Base-by-base conservation (phyloP, 1,140 invertebrate genomes). In the Drosophila parvula region DNA sequence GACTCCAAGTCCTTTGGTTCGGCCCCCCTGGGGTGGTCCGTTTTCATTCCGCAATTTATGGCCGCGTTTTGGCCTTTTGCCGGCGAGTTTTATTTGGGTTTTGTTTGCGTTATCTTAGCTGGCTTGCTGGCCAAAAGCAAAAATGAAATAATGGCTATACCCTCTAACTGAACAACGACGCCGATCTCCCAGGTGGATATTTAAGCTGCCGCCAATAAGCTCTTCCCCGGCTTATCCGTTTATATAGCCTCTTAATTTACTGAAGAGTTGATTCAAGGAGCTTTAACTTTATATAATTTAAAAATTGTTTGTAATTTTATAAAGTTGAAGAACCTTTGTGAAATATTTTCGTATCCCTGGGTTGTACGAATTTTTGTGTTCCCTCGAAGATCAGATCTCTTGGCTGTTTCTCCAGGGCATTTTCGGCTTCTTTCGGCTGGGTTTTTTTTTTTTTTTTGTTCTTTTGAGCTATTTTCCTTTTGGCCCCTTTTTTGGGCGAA, bases 1-100 rank as follows among this genome's bases (percentile, higher is more conserved):
- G 9, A 30, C 14, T 51, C n/a, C 11, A 6, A 36, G 45, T 51
- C 71, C 47, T 58, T 75, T 57, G 30, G 45, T 22, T 30, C 40
- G 50, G 48, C 41, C 57, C 74, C 68, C 74, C 27, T 14, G 51
- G 30, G 51, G 64, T 53, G 7, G 28, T 40, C 18, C 79, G 69
- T 58, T 78, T 85, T 81, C 69, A 81, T 62, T 64, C 60, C 69
- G 61, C 68, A 85, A 85, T 85, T 85, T 85, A 85, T 85, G 79
- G 69, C 67, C 79, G 82, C 74, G 74, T 56, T 76, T 83, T 86
- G 81, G 78, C 82, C 81, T 86, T 78, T 85, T 86, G 78, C 73
- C 74, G 47, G 51, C 12, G 55, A 68, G 70, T 78, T 80, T 80
- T 38, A 60, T 50, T 48, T 16, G 28, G 16, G n/a, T 60, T 79